phyloP scores from a whole-genome alignment of 2,888 invertebrate species.

The Cephalotes varians region DNA sequence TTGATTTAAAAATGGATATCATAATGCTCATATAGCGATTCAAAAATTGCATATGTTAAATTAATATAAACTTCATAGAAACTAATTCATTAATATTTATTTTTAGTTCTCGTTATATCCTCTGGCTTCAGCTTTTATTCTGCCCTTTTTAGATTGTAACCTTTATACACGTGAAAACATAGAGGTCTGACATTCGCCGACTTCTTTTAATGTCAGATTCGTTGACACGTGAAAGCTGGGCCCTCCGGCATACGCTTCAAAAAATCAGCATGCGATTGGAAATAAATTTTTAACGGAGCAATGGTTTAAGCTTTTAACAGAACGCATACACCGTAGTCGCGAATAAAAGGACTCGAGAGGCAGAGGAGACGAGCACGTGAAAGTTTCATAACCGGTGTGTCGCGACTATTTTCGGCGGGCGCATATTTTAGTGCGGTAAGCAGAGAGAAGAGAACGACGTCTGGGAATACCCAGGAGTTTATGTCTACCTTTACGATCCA shows the following conservation, averaged over 20 bases:
- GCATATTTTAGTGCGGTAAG: conserved; percentile 20
- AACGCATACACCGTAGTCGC: conserved; percentile 10
- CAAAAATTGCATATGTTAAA: neutral
- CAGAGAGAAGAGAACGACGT: conserved; percentile 44
- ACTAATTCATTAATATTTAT: neutral
- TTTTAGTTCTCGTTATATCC: neutral
- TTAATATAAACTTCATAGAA: neutral
- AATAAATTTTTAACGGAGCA: conserved; percentile 42
- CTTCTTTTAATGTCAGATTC: conserved; percentile 24
- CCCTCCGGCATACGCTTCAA: conserved; percentile 14
- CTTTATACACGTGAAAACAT: neutral
- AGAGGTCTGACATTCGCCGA: neutral
- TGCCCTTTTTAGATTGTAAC: neutral
- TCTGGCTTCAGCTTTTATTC: neutral
- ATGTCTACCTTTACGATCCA: conserved; percentile 69
- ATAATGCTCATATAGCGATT: neutral
- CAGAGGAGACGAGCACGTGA: neutral
- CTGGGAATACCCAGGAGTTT: conserved; percentile 50
- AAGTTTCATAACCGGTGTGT: conserved; percentile 53
- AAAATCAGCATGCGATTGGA: conserved; percentile 46
- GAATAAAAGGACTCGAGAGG: conserved; percentile 27
- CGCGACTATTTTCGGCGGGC: conserved; percentile 50
- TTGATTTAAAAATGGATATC: neutral
- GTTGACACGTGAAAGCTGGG: neutral
- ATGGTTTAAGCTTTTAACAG: conserved; percentile 34